A percentile compares a stretch with the other conserved stretches of the same genome.
phyloP scores from a whole-genome alignment of 1,140 invertebrate species.

The Carcinoscorpius rotundicauda region DNA sequence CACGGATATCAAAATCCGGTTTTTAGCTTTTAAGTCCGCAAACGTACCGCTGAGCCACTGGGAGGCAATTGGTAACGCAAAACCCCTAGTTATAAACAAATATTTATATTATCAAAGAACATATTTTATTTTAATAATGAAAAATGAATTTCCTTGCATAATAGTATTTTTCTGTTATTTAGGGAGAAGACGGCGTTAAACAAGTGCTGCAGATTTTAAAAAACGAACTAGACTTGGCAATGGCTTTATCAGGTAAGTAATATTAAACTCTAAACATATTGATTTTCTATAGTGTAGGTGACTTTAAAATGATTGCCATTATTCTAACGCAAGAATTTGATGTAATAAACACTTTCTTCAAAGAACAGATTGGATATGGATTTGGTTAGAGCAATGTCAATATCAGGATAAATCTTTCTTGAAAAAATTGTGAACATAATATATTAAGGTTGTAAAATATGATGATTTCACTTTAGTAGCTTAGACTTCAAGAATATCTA shows the following conservation, averaged over 20 bases:
- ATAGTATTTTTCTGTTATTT: not conserved
- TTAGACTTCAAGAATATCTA: too few species aligned
- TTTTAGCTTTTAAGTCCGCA: not conserved
- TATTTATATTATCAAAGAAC: not conserved
- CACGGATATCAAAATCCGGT: not conserved
- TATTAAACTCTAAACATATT: not conserved
- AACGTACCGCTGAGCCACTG: not conserved
- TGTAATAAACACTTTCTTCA: too few species aligned
- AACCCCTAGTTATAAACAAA: not conserved
- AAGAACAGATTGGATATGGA: too few species aligned
- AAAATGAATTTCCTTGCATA: not conserved
- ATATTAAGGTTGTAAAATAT: too few species aligned
- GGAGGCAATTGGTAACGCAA: not conserved
- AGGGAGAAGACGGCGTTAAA: constrained; percentile 11
- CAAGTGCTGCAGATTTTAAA: constrained; percentile 9
- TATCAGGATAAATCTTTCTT: too few species aligned
- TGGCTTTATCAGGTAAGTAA: constrained; percentile 8
- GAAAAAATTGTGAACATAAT: too few species aligned
- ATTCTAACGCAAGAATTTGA: too few species aligned
- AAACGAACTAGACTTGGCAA: constrained; percentile 4
- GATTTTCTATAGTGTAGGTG: too few species aligned
- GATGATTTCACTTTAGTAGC: too few species aligned
- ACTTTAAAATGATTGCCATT: too few species aligned
- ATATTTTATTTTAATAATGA: not conserved
- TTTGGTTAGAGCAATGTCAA: too few species aligned